Evolutionary conservation across 1,140 invertebrate genomes (phyloP).

Genomic region (Drosophila tropicalis): DNA sequence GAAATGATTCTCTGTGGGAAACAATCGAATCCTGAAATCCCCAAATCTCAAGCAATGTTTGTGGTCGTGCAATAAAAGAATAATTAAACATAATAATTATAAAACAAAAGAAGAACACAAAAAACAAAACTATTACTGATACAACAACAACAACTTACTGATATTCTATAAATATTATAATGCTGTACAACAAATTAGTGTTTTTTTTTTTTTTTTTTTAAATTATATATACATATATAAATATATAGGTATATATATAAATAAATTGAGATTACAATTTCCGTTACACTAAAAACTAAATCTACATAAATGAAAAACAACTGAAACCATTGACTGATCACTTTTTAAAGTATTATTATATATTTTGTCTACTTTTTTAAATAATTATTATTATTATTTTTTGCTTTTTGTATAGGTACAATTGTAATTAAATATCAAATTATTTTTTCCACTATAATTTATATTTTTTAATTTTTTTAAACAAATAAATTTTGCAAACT

Average conservation of each 20-base stretch:
- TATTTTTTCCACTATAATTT: conserved; percentile 2
- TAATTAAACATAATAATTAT: conserved; percentile 60
- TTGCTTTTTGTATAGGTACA: conserved; percentile 62
- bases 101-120: conserved; percentile 30
- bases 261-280: conserved; percentile 65
- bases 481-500: conserved; percentile 43
- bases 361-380: conserved; percentile 66
- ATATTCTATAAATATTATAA: conserved; percentile 60
- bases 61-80: conserved; percentile 1
- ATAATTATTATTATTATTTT: conserved; percentile 2
- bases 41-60: not conserved
- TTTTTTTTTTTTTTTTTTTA: conserved; percentile 42
- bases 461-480: conserved; percentile 31
- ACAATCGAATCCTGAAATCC: no score
- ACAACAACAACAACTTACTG: conserved; percentile 73
- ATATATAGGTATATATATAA: conserved; percentile 24
- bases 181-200: conserved; percentile 56
- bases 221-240: conserved; percentile 51
- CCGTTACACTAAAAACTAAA: conserved; percentile 44
- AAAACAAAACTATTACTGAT: conserved; percentile 64
- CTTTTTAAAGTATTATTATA: conserved; percentile 79
- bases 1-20: no score
- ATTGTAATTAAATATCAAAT: conserved; percentile 52
- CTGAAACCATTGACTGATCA: conserved; percentile 76
- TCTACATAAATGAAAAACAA: conserved; percentile 15